phyloP scores from a whole-genome alignment of 1,140 invertebrate genomes.

The Tetramorium alpestre region DNA sequence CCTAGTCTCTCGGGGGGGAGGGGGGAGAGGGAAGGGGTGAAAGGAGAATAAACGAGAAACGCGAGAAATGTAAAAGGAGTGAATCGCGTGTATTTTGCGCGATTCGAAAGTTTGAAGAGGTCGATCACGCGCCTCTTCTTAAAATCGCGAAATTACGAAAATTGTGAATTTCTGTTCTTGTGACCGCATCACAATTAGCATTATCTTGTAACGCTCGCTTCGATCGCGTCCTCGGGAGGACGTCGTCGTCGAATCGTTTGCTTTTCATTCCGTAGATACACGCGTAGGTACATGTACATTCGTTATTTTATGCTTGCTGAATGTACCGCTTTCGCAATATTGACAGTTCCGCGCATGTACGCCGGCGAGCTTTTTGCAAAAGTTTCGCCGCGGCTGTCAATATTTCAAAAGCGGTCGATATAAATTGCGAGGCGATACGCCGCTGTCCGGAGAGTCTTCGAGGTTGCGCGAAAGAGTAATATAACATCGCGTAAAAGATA shows the following conservation, averaged over 20 bases:
- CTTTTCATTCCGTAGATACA: constrained; percentile 12
- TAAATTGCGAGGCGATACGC: constrained; percentile 61
- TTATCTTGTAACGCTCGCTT: neutral
- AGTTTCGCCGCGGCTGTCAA: constrained; percentile 66
- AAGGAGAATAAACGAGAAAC: constrained; percentile 16
- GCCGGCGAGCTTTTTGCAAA: constrained; percentile 26
- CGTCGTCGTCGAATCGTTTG: neutral
- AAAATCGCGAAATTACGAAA: neutral
- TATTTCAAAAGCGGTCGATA: constrained; percentile 75
- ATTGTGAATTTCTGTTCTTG: neutral
- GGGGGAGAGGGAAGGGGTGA: neutral
- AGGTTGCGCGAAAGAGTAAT: constrained; percentile 19
- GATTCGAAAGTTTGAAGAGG: neutral
- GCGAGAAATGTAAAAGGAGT: neutral
- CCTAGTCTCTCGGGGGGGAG: constrained; percentile 26
- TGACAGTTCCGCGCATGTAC: constrained; percentile 12
- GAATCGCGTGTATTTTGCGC: neutral
- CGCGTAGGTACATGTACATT: neutral
- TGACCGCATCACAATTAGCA: neutral
- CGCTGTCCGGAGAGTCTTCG: constrained; percentile 59
- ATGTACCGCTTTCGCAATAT: constrained; percentile 15
- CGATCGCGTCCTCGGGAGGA: neutral
- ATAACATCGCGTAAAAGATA: neutral
- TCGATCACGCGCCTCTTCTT: neutral
- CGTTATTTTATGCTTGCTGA: constrained; percentile 29